These are phyloP conservation scores for Eristalinus aeneus DNA, from an alignment of 2,888 invertebrate species.

Conservation along the genomic window DNA sequence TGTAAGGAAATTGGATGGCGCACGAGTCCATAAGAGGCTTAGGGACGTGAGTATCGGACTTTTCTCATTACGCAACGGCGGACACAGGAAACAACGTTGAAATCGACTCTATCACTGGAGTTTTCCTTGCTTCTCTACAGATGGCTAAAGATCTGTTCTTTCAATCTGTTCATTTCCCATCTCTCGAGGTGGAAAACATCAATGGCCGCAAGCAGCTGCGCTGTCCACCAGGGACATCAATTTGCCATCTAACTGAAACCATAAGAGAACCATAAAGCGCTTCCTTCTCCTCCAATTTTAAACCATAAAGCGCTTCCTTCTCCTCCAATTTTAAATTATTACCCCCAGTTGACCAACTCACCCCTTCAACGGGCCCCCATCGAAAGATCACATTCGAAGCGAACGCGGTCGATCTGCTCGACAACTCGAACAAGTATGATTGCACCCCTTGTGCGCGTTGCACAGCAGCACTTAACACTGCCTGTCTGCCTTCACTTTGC, in stretches of 20 bases:
- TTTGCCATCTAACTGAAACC: background rate
- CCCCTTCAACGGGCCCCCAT: background rate
- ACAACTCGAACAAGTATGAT: slow-evolving; percentile 63
- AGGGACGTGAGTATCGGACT: too few relatives aligned
- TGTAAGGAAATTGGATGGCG: too few relatives aligned
- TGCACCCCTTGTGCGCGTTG: slow-evolving; percentile 28
- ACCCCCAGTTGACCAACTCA: background rate
- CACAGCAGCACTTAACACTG: background rate
- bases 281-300: background rate
- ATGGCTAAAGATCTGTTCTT: too few relatives aligned
- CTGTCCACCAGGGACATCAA: background rate
- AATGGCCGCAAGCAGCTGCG: background rate
- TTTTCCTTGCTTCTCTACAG: too few relatives aligned
- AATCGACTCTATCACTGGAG: too few relatives aligned
- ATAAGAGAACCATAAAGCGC: background rate
- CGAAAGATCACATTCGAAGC: background rate
- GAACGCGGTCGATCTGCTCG: background rate
- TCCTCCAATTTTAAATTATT: background rate
- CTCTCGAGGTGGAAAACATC: background rate
- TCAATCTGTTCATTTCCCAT: background rate
- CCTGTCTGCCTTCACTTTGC: background rate
- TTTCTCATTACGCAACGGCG: too few relatives aligned
- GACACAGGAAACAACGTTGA: too few relatives aligned
- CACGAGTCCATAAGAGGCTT: too few relatives aligned
- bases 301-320: background rate